These are phyloP conservation scores for Panthera uncia DNA, from an alignment of 2,113 vertebrate species.

Conservation along the genomic window DNA sequence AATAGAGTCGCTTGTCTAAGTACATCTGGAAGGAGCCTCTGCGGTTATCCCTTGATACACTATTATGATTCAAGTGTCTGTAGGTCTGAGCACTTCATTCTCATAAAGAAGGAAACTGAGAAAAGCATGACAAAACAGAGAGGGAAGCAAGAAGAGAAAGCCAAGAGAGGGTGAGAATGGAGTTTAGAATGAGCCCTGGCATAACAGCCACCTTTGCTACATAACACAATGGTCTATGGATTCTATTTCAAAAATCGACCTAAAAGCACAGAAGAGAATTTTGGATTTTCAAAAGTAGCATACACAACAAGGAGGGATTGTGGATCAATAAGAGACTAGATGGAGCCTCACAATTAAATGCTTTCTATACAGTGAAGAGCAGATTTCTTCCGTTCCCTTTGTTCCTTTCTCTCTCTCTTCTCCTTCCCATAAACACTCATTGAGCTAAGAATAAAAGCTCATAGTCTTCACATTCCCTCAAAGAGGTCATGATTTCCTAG, in stretches of 20 bases:
- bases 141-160: not conserved
- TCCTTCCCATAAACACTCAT: not conserved
- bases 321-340: not conserved
- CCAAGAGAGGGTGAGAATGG: not conserved
- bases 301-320: not conserved
- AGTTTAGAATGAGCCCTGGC: not conserved
- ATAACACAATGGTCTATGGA: not conserved
- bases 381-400: not conserved
- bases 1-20: conserved; percentile 22
- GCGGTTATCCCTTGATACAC: not conserved
- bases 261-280: not conserved
- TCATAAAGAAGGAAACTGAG: conserved; percentile 5
- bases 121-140: not conserved
- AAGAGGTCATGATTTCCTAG: not conserved
- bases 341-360: not conserved
- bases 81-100: not conserved
- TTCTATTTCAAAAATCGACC: not conserved
- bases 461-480: not conserved
- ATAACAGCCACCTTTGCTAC: not conserved
- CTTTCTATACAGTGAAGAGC: not conserved
- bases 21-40: not conserved
- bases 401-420: not conserved
- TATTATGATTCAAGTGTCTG: not conserved
- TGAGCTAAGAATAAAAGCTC: not conserved
- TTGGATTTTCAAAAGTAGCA: not conserved